Evolutionary conservation across 2,888 invertebrate genomes (phyloP).

Genomic region (Timandra comae): DNA sequence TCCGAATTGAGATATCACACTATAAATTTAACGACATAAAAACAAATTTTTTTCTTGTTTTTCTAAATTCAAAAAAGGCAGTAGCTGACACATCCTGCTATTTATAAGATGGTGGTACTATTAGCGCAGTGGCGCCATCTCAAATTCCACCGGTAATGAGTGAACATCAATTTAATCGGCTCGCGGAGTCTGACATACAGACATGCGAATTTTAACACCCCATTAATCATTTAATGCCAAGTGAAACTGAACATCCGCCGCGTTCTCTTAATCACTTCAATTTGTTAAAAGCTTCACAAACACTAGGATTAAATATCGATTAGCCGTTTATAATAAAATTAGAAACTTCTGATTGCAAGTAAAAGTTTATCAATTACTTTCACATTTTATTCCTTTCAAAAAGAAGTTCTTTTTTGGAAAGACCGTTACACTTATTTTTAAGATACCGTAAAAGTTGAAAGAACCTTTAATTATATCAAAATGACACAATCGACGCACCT

Average conservation of each 20-base stretch:
- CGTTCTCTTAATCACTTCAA: slow-evolving; percentile 18
- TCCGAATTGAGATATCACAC: slow-evolving; percentile 36
- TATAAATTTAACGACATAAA: slow-evolving; percentile 23
- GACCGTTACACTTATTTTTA: no score
- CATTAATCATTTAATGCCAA: slow-evolving; percentile 31
- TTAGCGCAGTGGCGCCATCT: slow-evolving; percentile 9
- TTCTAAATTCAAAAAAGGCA: slow-evolving; percentile 21
- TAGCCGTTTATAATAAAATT: no score
- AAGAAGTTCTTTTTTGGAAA: not conserved
- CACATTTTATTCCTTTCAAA: not conserved
- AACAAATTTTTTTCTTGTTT: slow-evolving; percentile 25
- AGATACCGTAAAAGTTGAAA: slow-evolving; percentile 1
- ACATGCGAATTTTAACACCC: slow-evolving; percentile 32
- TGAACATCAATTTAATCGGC: slow-evolving; percentile 22
- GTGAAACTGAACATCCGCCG: slow-evolving; percentile 18
- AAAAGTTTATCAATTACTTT: no score
- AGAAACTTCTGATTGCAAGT: no score
- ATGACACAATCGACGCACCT: slow-evolving; percentile 1
- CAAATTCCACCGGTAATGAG: slow-evolving; percentile 14
- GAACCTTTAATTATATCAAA: not conserved
- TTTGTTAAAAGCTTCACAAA: slow-evolving; percentile 13
- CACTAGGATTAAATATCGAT: no score
- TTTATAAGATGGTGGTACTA: slow-evolving; percentile 13
- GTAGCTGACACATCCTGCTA: slow-evolving; percentile 13
- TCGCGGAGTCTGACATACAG: slow-evolving; percentile 14